Base-by-base conservation (phyloP, 2,888 invertebrate species). In the Mactromeris polynyma region DNA sequence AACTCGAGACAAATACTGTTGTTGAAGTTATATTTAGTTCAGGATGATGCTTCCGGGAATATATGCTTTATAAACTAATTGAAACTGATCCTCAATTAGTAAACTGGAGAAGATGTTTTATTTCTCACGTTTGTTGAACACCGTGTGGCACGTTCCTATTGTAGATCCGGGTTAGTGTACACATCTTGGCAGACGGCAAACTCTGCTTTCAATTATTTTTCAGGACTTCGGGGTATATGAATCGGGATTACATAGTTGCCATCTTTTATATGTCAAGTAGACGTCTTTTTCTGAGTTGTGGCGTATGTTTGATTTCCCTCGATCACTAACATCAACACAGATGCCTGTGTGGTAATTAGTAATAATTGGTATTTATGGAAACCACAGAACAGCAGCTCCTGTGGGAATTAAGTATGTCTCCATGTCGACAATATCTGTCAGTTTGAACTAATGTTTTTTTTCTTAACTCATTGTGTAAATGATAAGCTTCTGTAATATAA, bases 291-390 rank as follows among this genome's bases (percentile, higher is more conserved):
- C 73, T 73, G 33, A 33, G 31, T 73, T 33, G 19, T 36, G 73
- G 36, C 73, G 33, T 73, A 33, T 73, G 73, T 36, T 73, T 73
- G 33, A 73, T 73, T 73, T 36, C 19, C 73, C 19, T 19, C 36
- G 73, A 26, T 36, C 36, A 36, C 36, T 73, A 26, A 36, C 36
- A 73, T 36, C 36, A 73, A 73, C 73, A 73, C 73, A 73, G 73
- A 73, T 73, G 73, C 36, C 36, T 33, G 33, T 17, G 19, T 73
- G 73, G 33, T 73, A 73, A 73, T 73, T 73, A 73, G 36, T 36
- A 73, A 36, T 73, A 73, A 73, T 73, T 73, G 73, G 33, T 33
- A 73, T 73, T 36, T 73, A 33, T 73, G 19, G 73, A 31, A 73
- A 33, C 2, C 33, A 4, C 33, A 3, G 14, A 36, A 19, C 73